Base-by-base conservation (phyloP, 2,797 vertebrate species). In the Aphelocoma californica region DNA sequence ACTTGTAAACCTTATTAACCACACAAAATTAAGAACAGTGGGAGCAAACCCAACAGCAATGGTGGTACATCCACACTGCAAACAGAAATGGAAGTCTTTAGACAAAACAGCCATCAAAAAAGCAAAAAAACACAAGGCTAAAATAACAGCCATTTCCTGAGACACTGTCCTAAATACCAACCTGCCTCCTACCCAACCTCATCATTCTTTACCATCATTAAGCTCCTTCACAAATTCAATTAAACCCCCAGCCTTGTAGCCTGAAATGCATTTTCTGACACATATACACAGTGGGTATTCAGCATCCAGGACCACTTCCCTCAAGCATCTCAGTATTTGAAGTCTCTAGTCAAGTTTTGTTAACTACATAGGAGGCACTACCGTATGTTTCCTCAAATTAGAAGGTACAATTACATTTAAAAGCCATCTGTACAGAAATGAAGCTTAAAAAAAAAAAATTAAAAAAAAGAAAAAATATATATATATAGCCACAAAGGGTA, bases 61-160 rank as follows among this genome's bases (percentile, higher is more conserved):
- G 20, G 47, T 42, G 54, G 36, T 51, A n/a, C 3, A 3, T 34
- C 42, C 38, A 72, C 25, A 40, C 10, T 29, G 44, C 50, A 79
- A 89, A 58, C 21, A 78, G 38, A 83, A 81, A 62, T 36, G 0
- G 32, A 84, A 85, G 10, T 12, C 29, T 86, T 53, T 18, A 64
- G 23, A 79, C 26, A 81, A 83, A 77, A 77, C 8, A 10, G 6
- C 3, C 40, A 71, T 1, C 11, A 77, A 83, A 87, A 82, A 47
- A 34, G 12, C 0, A 34, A 36, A 42, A 47, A 48, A 21, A 0
- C 4, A 72, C 0, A 3, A 18, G 45, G 31, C 14, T n/a, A 44
- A 79, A 94, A 13, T 31, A 81, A 40, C 20, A 64, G 54, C 54
- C 32, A 81, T 61, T 71, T 65, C 32, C 12, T 54, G 44, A 61